Evolutionary conservation across 2,113 vertebrate genomes (phyloP).

Genomic region (Trinectes maculatus): DNA sequence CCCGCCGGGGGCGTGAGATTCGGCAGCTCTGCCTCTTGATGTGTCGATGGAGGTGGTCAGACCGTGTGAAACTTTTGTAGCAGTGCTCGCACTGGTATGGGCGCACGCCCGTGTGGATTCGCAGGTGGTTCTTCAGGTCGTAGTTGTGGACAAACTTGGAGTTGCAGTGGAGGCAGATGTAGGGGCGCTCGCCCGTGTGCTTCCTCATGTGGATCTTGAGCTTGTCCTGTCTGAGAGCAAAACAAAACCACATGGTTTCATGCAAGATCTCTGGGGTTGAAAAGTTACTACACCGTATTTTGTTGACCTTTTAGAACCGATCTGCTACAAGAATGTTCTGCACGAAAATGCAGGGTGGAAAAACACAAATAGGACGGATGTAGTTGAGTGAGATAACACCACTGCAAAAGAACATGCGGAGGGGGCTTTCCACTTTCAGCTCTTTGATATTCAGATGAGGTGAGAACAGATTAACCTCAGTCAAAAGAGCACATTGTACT

Average conservation of each 20-base stretch:
- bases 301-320: not conserved
- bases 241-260: conserved; percentile 29
- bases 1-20: conserved; percentile 87
- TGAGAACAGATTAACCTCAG: conserved; percentile 62
- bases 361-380: conserved; percentile 42
- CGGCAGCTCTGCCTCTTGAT: conserved; percentile 98
- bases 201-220: conserved; percentile 99
- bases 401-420: conserved; percentile 51
- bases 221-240: conserved; percentile 92
- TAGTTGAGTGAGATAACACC: conserved; percentile 41
- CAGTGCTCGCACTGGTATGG: conserved; percentile 99
- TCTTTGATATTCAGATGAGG: conserved; percentile 71
- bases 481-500: conserved; percentile 42
- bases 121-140: conserved; percentile 99
- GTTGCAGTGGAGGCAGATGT: conserved; percentile 98
- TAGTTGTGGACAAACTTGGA: conserved; percentile 99
- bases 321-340: not conserved
- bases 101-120: conserved; percentile 95
- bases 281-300: conserved; percentile 3
- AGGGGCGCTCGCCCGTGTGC: conserved; percentile 96
- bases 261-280: not conserved
- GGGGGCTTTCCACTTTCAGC: conserved; percentile 66
- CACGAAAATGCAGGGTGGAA: conserved; percentile 46
- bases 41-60: conserved; percentile 96
- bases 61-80: conserved; percentile 99